Conservation (phyloP, 1,140 invertebrate genomes). For the Acyrthosiphon pisum region DNA sequence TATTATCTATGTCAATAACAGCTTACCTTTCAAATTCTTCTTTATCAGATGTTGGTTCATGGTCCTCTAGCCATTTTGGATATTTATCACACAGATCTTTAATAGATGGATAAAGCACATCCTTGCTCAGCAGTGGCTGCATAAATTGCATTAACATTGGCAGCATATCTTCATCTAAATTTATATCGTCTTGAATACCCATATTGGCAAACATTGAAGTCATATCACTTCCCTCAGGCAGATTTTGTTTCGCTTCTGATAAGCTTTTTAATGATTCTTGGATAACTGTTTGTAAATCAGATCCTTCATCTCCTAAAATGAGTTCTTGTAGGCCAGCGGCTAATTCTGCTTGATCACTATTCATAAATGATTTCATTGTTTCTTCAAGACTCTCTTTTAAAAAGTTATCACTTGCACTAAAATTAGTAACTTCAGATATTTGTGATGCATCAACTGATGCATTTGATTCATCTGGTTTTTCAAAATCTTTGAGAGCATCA, state of each 20-base stretch:
- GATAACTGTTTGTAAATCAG: conserved; percentile 42
- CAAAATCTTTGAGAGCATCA: conserved; percentile 51
- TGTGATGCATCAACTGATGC: neutral
- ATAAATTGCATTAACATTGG: conserved; percentile 55
- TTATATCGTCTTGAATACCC: conserved; percentile 14
- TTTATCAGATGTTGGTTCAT: neutral
- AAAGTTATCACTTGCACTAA: neutral
- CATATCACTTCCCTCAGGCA: conserved; percentile 30
- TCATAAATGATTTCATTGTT: conserved; percentile 50
- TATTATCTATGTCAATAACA: neutral
- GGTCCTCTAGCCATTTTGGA: conserved; percentile 45
- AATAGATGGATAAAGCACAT: conserved; percentile 46
- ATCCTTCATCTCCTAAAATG: conserved; percentile 32
- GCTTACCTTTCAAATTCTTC: conserved; percentile 41
- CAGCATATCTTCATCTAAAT: conserved; percentile 30
- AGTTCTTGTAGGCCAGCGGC: conserved; percentile 1
- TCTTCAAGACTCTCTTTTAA: conserved; percentile 46
- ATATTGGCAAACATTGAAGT: conserved; percentile 48
- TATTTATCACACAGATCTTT: conserved; percentile 50
- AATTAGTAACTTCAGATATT: neutral
- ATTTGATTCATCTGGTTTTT: neutral
- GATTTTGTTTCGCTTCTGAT: conserved; percentile 47
- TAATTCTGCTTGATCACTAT: conserved; percentile 40
- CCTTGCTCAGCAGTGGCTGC: conserved; percentile 33
- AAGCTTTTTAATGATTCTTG: conserved; percentile 46